Conservation (phyloP, 2,797 vertebrate genomes). For the Falco rusticolus region DNA sequence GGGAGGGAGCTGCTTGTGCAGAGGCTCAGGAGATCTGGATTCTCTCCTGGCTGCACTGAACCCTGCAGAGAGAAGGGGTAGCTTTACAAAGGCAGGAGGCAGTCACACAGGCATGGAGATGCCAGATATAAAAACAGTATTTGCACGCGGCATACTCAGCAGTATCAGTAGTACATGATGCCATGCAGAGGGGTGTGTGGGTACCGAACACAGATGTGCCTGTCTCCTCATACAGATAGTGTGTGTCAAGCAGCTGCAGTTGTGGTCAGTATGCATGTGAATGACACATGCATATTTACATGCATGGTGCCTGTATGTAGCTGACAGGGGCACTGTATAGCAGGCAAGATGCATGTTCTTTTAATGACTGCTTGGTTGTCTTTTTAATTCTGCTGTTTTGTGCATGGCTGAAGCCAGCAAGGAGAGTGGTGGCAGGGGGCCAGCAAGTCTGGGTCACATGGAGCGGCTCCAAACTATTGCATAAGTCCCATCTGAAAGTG, state of each 20-base stretch:
- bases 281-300: fast-evolving
- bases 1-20: neutral
- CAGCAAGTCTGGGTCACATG: conserved; percentile 74
- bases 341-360: neutral
- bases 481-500: conserved; percentile 65
- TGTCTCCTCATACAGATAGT: fast-evolving
- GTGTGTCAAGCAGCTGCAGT: fast-evolving
- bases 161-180: fast-evolving
- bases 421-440: conserved; percentile 52
- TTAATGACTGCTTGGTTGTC: neutral
- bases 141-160: neutral
- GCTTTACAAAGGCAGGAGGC: neutral
- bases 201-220: fast-evolving
- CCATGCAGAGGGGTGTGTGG: fast-evolving
- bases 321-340: neutral
- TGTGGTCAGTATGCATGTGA: fast-evolving
- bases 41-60: neutral
- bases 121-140: neutral
- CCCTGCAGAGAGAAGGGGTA: neutral
- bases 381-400: conserved; percentile 9
- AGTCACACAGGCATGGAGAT: fast-evolving
- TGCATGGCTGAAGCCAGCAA: conserved; percentile 42
- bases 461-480: conserved; percentile 63
- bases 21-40: neutral
- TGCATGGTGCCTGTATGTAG: fast-evolving